phyloP scores from a whole-genome alignment of 1,140 invertebrate species.

The Drosophila ogumai region DNA sequence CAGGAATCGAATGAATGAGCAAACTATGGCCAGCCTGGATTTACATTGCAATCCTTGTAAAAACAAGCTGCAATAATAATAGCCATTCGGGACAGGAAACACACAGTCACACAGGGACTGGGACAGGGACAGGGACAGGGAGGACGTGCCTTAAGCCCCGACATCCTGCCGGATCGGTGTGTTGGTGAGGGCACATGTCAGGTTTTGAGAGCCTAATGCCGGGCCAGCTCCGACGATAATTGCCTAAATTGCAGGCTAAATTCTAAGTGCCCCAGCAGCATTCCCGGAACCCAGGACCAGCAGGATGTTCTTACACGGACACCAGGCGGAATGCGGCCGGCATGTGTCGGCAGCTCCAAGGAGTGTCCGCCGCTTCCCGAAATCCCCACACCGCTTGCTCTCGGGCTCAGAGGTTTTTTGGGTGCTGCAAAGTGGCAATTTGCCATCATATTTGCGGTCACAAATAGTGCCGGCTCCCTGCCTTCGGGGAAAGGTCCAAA shows the following conservation, averaged over 20 bases:
- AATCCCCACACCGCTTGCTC: conserved; percentile 6
- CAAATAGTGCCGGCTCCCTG: conserved; percentile 20
- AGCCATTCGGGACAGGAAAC: conserved; percentile 36
- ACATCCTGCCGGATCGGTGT: conserved; percentile 25
- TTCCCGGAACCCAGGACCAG: neutral
- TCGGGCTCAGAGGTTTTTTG: conserved; percentile 34
- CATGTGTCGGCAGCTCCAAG: conserved; percentile 43
- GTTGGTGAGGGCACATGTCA: conserved; percentile 56
- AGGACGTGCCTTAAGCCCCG: conserved; percentile 34
- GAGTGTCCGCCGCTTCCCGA: conserved; percentile 1
- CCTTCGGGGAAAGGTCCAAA: conserved; percentile 9
- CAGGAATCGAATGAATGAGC: conserved; percentile 14
- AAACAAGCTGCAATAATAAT: conserved; percentile 56
- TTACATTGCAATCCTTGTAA: conserved; percentile 48
- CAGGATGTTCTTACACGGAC: conserved; percentile 43
- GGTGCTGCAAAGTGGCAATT: conserved; percentile 63
- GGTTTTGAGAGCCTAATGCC: conserved; percentile 55
- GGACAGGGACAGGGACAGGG: neutral
- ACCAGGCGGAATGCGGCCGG: conserved; percentile 30
- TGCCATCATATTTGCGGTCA: conserved; percentile 63
- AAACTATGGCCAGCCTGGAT: conserved; percentile 10
- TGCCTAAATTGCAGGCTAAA: conserved; percentile 68
- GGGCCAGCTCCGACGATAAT: conserved; percentile 64
- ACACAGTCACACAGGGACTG: conserved; percentile 3
- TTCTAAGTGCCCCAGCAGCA: conserved; percentile 49